These are phyloP conservation scores for Biston stratarius DNA, from an alignment of 2,888 invertebrate genomes.

Conservation along the genomic window DNA sequence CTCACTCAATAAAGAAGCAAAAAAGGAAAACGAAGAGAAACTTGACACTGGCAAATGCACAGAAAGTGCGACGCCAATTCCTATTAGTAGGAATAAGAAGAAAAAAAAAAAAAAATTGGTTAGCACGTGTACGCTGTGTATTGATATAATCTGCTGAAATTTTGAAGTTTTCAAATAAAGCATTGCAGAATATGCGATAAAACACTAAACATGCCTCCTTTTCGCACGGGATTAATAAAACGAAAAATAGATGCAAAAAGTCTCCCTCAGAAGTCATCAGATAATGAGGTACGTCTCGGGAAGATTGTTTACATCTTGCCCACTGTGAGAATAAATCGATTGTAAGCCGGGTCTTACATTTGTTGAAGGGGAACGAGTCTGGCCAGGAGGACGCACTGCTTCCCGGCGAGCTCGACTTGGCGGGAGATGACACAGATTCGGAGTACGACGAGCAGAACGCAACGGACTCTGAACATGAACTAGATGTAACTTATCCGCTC, in stretches of 20 bases:
- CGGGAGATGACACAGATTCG: conserved; percentile 70
- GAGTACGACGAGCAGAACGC: conserved; percentile 77
- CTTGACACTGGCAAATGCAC: no score
- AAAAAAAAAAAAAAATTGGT: no score
- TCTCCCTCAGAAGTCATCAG: conserved; percentile 43
- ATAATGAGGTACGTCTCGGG: conserved; percentile 52
- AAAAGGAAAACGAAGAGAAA: no score
- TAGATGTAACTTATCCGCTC: conserved; percentile 69
- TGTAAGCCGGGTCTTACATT: neutral
- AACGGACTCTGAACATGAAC: conserved; percentile 73
- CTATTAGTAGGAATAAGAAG: no score
- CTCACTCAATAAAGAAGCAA: no score
- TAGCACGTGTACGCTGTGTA: conserved; percentile 30
- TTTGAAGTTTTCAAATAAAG: neutral
- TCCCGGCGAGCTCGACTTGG: conserved; percentile 60
- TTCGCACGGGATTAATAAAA: conserved; percentile 71
- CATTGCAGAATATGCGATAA: conserved; percentile 20
- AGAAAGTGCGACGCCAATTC: no score
- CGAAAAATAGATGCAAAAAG: conserved; percentile 62
- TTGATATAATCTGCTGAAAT: neutral
- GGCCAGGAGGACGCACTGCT: conserved; percentile 61
- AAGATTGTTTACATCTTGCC: conserved; percentile 21
- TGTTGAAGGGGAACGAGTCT: conserved; percentile 46
- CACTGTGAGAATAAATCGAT: neutral
- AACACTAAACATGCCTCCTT: conserved; percentile 74